phyloP scores from a whole-genome alignment of 2,888 invertebrate species.

The Hirtodrosophila duncani region DNA sequence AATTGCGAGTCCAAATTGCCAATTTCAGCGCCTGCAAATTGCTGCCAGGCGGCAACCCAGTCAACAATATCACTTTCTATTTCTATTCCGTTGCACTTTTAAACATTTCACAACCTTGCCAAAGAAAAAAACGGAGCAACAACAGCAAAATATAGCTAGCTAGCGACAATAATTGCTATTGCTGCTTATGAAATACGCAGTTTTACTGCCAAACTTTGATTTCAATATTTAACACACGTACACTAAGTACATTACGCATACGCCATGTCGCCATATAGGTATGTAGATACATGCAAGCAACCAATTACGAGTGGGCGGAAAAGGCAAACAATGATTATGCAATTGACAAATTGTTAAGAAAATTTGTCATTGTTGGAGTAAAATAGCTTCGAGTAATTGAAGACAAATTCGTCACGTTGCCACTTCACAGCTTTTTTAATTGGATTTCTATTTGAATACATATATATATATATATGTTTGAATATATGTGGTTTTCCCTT shows the following conservation, averaged over 20 bases:
- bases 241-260: slow-evolving; percentile 51
- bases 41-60: slow-evolving; percentile 36
- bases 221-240: slow-evolving; percentile 53
- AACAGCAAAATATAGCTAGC: slow-evolving; percentile 29
- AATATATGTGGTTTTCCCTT: no score
- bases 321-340: slow-evolving; percentile 14
- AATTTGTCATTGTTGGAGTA: no score
- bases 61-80: slow-evolving; percentile 66
- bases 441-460: no score
- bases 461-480: no score
- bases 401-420: no score
- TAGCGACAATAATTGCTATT: slow-evolving; percentile 62
- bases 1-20: slow-evolving; percentile 44
- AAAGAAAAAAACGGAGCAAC: slow-evolving; percentile 8
- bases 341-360: slow-evolving; percentile 9
- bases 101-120: slow-evolving; percentile 7
- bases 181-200: slow-evolving; percentile 34
- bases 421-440: no score
- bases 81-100: slow-evolving; percentile 42
- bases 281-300: no score
- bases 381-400: no score
- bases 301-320: background rate
- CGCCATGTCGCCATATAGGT: no score
- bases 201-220: slow-evolving; percentile 35
- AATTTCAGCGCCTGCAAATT: slow-evolving; percentile 62